Evolutionary conservation across 2,797 vertebrate species (phyloP).

Genomic region (Trachops cirrhosus): DNA sequence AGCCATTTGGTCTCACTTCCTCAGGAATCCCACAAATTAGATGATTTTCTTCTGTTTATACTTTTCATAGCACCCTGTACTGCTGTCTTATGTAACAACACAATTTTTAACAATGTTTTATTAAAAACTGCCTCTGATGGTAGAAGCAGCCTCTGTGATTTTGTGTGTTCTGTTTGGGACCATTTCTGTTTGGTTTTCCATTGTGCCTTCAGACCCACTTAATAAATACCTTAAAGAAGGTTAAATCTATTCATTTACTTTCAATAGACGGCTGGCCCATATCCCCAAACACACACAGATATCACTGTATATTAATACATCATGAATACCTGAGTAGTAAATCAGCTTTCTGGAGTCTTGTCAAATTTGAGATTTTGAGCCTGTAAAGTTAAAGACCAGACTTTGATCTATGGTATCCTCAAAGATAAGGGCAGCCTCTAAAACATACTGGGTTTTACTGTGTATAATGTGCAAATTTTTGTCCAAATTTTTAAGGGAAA

Average conservation of each 20-base stretch:
- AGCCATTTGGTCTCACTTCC: neutral
- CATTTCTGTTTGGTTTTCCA: neutral
- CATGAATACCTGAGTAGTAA: neutral
- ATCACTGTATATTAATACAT: neutral
- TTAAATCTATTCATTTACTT: neutral
- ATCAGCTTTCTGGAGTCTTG: neutral
- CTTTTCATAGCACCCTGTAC: neutral
- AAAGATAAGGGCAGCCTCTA: slow-evolving; percentile 20
- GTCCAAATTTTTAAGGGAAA: no score
- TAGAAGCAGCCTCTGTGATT: neutral
- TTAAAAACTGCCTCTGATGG: neutral
- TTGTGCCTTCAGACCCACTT: neutral
- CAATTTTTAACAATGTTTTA: neutral
- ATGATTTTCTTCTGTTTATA: neutral
- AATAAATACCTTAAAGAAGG: neutral
- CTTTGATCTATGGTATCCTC: neutral
- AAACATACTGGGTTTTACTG: neutral
- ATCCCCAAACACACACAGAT: neutral
- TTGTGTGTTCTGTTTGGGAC: neutral
- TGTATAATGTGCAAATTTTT: no score
- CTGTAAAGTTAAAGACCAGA: neutral
- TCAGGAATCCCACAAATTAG: neutral
- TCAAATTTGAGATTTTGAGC: neutral
- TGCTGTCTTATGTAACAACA: neutral
- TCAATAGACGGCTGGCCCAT: neutral